Evolutionary conservation across 2,888 invertebrate genomes (phyloP).

Genomic region (Nemurella pictetii): DNA sequence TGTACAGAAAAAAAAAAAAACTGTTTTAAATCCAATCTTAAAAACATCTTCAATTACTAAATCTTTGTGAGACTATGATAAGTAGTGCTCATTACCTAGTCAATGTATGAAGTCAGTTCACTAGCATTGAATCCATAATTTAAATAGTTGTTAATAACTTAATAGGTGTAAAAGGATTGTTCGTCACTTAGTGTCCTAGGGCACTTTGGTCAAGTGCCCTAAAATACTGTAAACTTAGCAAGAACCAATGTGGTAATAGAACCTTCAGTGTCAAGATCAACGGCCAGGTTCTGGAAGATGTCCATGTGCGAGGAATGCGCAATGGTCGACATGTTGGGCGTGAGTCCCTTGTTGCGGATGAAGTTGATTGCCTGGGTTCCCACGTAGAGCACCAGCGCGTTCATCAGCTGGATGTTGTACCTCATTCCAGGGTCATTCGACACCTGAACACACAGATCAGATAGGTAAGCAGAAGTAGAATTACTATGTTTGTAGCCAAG

Average conservation of each 20-base stretch:
- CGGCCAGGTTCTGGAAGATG: conserved; percentile 98
- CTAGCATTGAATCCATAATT: no score
- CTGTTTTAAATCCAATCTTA: neutral
- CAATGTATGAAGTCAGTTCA: no score
- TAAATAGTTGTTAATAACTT: no score
- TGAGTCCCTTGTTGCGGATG: conserved; percentile 87
- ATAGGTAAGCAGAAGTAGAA: no score
- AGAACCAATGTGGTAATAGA: no score
- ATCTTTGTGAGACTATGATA: neutral
- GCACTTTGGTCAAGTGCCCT: no score
- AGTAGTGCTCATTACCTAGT: no score
- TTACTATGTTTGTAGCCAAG: no score
- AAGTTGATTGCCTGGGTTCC: conserved; percentile 94
- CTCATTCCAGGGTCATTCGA: conserved; percentile 79
- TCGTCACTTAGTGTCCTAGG: no score
- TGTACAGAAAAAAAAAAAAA: conserved; percentile 42
- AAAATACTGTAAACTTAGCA: no score
- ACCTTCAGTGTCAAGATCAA: conserved; percentile 97
- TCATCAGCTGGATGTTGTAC: conserved; percentile 96
- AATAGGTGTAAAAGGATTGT: no score
- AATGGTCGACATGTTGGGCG: conserved; percentile 96
- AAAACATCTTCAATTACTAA: neutral
- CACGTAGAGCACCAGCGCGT: conserved; percentile 95
- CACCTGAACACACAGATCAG: no score
- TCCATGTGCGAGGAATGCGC: conserved; percentile 99